Percentiles rank a stretch among this genome's conserved stretches.
phyloP scores from a whole-genome alignment of 2,113 vertebrate genomes.

The Coryphaenoides rupestris region DNA sequence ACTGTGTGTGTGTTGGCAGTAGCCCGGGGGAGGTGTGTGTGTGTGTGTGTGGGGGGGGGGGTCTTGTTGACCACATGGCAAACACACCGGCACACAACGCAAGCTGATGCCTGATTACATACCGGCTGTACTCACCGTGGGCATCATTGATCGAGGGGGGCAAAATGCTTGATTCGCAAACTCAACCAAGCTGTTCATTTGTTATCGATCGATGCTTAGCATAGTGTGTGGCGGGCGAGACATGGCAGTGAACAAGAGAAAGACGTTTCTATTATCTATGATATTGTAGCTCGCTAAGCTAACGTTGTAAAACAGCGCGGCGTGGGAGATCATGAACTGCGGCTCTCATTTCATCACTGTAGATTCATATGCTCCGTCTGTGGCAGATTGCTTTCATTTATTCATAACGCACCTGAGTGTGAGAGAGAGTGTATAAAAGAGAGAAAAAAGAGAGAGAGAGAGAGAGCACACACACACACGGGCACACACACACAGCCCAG shows the following conservation, averaged over 20 bases:
- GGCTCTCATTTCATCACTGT: conserved; percentile 29
- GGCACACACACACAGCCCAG: no score
- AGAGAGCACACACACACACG: no score
- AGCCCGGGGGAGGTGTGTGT: neutral
- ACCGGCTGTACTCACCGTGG: conserved; percentile 36
- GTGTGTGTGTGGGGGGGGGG: neutral
- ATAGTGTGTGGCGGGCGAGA: conserved; percentile 5
- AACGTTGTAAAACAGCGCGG: conserved; percentile 32
- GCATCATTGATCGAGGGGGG: conserved; percentile 61
- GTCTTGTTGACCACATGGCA: neutral
- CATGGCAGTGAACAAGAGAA: conserved; percentile 29
- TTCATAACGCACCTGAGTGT: conserved; percentile 10
- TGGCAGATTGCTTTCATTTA: conserved; percentile 54
- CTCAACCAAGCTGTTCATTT: conserved; percentile 71
- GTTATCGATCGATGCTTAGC: conserved; percentile 68
- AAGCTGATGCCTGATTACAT: conserved; percentile 63
- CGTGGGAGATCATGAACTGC: conserved; percentile 50
- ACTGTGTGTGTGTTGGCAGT: no score
- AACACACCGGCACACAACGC: conserved; percentile 27
- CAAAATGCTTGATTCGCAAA: conserved; percentile 62
- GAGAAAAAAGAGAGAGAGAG: no score
- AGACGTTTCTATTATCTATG: conserved; percentile 42
- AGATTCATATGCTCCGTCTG: conserved; percentile 43
- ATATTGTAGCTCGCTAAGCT: conserved; percentile 49
- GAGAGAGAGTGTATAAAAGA: neutral